phyloP scores from a whole-genome alignment of 2,113 vertebrate genomes.

The Verasper variegatus region DNA sequence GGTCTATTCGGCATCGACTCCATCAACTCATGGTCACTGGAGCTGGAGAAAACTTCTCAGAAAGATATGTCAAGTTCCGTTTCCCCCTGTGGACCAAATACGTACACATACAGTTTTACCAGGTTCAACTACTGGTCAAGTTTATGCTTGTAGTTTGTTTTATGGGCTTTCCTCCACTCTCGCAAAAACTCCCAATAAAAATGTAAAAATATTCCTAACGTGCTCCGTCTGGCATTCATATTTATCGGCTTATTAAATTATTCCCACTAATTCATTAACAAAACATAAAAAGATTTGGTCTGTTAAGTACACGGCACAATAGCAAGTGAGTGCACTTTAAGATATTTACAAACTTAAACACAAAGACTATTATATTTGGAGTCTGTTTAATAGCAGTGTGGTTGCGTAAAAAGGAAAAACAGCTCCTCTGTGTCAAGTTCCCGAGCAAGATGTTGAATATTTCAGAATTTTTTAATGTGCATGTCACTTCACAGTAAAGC shows the following conservation, averaged over 20 bases:
- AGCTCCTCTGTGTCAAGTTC: not conserved
- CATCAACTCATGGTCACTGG: constrained; percentile 4
- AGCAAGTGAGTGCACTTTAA: too few species aligned
- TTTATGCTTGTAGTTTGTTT: constrained; percentile 6
- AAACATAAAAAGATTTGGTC: not conserved
- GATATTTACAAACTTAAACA: not conserved
- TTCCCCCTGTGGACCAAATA: not conserved
- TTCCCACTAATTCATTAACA: not conserved
- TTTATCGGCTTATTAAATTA: not conserved
- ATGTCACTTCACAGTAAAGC: not conserved
- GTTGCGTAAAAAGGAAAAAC: not conserved
- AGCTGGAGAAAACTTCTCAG: constrained; percentile 23
- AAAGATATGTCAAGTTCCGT: not conserved
- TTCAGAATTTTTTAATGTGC: not conserved
- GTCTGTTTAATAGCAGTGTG: not conserved
- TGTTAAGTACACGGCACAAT: not conserved
- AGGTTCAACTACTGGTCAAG: constrained; percentile 1
- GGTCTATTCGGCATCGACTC: not conserved
- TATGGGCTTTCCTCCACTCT: not conserved
- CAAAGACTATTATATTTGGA: not conserved
- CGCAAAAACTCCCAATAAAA: not conserved
- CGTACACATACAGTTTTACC: not conserved
- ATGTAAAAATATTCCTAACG: not conserved
- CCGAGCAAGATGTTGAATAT: not conserved
- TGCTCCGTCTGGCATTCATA: not conserved